Percentiles rank a stretch among this genome's conserved stretches.
phyloP scores from a whole-genome alignment of 2,888 invertebrate genomes.

The Lithophane semibrunnea region DNA sequence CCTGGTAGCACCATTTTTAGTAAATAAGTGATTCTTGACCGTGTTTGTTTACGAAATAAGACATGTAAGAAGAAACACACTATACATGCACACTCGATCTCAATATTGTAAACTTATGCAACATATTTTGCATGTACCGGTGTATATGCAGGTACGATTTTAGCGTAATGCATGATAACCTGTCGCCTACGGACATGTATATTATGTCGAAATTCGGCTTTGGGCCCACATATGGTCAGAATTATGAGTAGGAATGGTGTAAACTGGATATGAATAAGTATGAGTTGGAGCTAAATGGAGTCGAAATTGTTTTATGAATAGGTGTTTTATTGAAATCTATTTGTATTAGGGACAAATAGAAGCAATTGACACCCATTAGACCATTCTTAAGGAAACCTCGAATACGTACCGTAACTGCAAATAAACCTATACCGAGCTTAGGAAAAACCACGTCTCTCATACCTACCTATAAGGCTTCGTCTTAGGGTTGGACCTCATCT shows the following conservation, averaged over 20 bases:
- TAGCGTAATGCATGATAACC: slow-evolving; percentile 54
- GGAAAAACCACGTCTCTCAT: slow-evolving; percentile 28
- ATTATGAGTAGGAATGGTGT: slow-evolving; percentile 21
- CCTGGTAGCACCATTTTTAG: neutral
- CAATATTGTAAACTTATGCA: slow-evolving; percentile 56
- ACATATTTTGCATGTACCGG: slow-evolving; percentile 54
- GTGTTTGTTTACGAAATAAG: neutral
- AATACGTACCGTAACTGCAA: neutral
- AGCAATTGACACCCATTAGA: neutral
- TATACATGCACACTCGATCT: slow-evolving; percentile 23
- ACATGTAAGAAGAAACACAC: neutral
- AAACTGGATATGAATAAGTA: slow-evolving; percentile 22
- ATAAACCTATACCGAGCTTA: slow-evolving; percentile 1
- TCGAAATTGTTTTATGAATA: neutral
- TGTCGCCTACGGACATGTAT: slow-evolving; percentile 53
- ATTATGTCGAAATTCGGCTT: slow-evolving; percentile 56
- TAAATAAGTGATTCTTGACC: neutral
- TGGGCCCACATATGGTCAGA: slow-evolving; percentile 23
- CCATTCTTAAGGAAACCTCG: neutral
- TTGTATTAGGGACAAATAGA: neutral
- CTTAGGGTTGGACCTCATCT: no score
- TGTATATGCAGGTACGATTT: slow-evolving; percentile 56
- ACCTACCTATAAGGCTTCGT: neutral
- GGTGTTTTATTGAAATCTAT: neutral
- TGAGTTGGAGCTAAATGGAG: slow-evolving; percentile 7